Evolutionary conservation across 2,888 invertebrate genomes (phyloP), one percentile per base, ranked within the genome.

Genomic region (Acanthosepion esculentum): DNA sequence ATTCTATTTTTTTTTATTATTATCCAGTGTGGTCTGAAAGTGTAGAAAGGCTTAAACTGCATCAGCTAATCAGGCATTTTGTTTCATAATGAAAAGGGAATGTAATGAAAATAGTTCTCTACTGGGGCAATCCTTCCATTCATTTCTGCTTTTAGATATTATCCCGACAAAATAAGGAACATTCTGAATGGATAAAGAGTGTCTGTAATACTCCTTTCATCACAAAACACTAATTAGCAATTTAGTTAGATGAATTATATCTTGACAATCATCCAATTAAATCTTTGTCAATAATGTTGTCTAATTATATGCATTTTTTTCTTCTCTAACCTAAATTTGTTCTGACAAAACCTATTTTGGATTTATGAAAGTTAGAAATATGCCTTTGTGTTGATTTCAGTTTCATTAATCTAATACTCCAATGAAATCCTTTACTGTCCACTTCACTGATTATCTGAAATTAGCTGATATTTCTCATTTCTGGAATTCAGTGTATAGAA

Each of bases 341-440:
- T 78, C n/a, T 10, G 33, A 78, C 78, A n/a, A 78, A 78, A 78
- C 78, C 15, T 78, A 78, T 78, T 78, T 33, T 78, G 23, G 78
- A n/a, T 78, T 78, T 78, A 78, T 78, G 78, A 78, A 78, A 78
- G 15, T 78, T 78, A n/a, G 78, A 78, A 78, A 78, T 78, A n/a
- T 78, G 78, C n/a, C 78, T 78, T 78, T 78, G n/a, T 78, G 78
- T 78, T 78, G 78, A n/a, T 78, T 78, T n/a, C n/a, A n/a, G n/a
- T 78, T 78, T 15, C 12, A 78, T 78, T 78, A 10, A 29, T 78
- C 29, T 8, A 29, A 8, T 6, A 12, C 4, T n/a, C n/a, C n/a
- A n/a, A 78, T 78, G n/a, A 33, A 78, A n/a, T n/a, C n/a, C 15
- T 78, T 78, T 12, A n/a, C 78, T 15, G 78, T 33, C 78, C 78